A percentile compares a stretch with the other conserved stretches of the same genome.
These are phyloP conservation scores for Spilarctia lutea DNA, from an alignment of 2,888 invertebrate genomes.

Conservation along the genomic window DNA sequence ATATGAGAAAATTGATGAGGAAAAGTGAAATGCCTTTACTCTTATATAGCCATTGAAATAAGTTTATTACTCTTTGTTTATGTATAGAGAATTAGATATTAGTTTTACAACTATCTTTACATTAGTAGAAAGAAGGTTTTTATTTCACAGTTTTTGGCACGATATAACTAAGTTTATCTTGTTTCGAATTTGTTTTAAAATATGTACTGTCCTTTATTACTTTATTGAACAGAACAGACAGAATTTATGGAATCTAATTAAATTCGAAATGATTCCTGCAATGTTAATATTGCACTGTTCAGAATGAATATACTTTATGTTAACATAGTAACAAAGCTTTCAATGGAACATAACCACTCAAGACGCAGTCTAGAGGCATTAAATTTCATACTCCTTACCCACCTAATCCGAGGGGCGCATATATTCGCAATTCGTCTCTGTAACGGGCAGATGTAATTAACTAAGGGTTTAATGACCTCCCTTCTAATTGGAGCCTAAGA, in stretches of 20 bases:
- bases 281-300: neutral
- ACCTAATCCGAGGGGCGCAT: conserved; percentile 50
- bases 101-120: too few relatives aligned
- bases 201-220: too few relatives aligned
- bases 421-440: conserved; percentile 65
- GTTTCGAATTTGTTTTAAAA: too few relatives aligned
- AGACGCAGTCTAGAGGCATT: conserved; percentile 33
- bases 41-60: neutral
- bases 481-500: conserved; percentile 83
- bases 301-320: neutral
- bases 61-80: neutral
- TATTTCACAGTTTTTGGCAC: too few relatives aligned
- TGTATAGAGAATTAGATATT: too few relatives aligned
- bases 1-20: neutral
- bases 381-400: conserved; percentile 46
- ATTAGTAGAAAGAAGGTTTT: too few relatives aligned
- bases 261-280: neutral
- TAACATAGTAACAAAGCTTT: conserved; percentile 9
- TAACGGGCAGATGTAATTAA: conserved; percentile 74
- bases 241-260: too few relatives aligned
- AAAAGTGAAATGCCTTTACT: neutral
- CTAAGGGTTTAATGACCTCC: conserved; percentile 78
- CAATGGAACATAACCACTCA: conserved; percentile 23
- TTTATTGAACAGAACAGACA: too few relatives aligned
- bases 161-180: neutral